Evolutionary conservation across 2,888 invertebrate genomes (phyloP).

Genomic region (Endomychus coccineus): DNA sequence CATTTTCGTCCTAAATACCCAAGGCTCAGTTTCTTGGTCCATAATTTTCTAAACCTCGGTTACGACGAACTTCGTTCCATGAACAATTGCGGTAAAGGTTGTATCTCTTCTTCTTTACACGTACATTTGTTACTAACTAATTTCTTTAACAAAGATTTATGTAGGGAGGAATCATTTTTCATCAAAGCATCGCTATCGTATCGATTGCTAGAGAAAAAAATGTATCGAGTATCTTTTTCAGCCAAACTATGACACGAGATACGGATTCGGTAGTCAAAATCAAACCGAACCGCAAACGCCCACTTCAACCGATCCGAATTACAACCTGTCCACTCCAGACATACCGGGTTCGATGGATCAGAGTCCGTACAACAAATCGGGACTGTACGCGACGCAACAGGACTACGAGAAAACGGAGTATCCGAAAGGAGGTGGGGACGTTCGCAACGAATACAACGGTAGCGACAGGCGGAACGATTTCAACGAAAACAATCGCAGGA

Average conservation of each 20-base stretch:
- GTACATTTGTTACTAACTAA: too few relatives aligned
- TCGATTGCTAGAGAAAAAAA: too few relatives aligned
- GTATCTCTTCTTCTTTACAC: too few relatives aligned
- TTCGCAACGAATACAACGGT: conserved; percentile 20
- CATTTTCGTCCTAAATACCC: too few relatives aligned
- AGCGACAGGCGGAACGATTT: conserved; percentile 25
- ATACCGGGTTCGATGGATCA: conserved; percentile 31
- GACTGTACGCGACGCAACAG: conserved; percentile 18
- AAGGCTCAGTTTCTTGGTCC: too few relatives aligned
- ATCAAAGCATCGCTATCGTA: too few relatives aligned
- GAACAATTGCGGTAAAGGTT: too few relatives aligned
- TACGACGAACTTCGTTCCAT: too few relatives aligned
- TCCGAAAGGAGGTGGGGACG: conserved; percentile 26
- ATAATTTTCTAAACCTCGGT: too few relatives aligned
- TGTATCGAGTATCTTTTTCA: conserved; percentile 23
- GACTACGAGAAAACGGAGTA: conserved; percentile 22
- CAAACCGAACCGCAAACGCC: conserved; percentile 19
- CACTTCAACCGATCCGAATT: conserved; percentile 34
- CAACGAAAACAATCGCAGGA: conserved; percentile 16
- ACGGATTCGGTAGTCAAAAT: conserved; percentile 37
- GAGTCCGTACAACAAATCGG: conserved; percentile 29
- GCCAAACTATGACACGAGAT: conserved; percentile 41
- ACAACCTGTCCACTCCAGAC: conserved; percentile 36
- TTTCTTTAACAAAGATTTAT: too few relatives aligned
- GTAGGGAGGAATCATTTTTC: too few relatives aligned